Evolutionary conservation across 2,113 vertebrate genomes (phyloP).

Genomic region (Madoqua kirkii): DNA sequence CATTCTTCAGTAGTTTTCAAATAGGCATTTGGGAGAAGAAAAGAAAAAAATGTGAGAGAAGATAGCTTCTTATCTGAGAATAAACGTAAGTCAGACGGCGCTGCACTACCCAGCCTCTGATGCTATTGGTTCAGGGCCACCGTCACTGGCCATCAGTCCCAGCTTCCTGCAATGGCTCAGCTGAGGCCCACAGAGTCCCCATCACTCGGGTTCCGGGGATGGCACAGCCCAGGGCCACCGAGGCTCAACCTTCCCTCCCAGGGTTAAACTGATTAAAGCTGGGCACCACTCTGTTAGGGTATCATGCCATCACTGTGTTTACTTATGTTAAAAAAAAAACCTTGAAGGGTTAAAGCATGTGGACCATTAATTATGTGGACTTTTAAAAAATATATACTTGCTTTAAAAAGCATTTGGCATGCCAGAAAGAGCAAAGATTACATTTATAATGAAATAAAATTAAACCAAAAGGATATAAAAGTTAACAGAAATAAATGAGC

Average conservation of each 20-base stretch:
- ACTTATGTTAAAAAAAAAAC: neutral
- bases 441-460: neutral
- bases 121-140: neutral
- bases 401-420: neutral
- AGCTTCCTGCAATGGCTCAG: neutral
- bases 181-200: neutral
- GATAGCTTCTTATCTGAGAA: rapidly evolving
- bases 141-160: rapidly evolving
- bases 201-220: rapidly evolving
- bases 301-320: neutral
- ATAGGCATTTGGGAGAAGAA: neutral
- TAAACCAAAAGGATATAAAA: neutral
- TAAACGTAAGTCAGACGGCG: rapidly evolving
- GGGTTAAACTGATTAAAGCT: too few species aligned
- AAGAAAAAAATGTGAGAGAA: neutral
- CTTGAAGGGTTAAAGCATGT: neutral
- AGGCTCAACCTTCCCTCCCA: neutral
- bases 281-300: rapidly evolving
- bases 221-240: rapidly evolving
- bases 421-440: neutral
- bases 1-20: neutral
- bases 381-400: neutral
- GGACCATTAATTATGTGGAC: neutral
- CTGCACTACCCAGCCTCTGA: neutral
- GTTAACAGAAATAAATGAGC: neutral